phyloP scores from a whole-genome alignment of 1,140 invertebrate species.

The Manduca sexta region DNA sequence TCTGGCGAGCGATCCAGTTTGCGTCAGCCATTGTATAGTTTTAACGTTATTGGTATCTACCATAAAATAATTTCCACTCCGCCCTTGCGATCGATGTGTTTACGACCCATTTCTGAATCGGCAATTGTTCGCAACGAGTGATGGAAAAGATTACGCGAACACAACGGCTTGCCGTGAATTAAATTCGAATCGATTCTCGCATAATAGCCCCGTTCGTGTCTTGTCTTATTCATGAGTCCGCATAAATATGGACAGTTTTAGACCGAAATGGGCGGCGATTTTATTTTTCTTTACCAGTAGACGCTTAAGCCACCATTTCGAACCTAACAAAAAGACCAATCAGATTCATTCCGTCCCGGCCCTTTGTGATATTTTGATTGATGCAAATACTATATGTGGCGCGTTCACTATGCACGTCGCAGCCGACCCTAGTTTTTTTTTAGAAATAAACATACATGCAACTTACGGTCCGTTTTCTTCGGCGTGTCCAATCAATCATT shows the following conservation, averaged over 20 bases:
- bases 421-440: slow-evolving; percentile 5
- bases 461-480: slow-evolving; percentile 15
- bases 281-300: neutral
- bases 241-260: slow-evolving; percentile 9
- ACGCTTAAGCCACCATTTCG: neutral
- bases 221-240: slow-evolving; percentile 18
- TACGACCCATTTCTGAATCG: slow-evolving; percentile 10
- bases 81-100: slow-evolving; percentile 9
- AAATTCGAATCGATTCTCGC: slow-evolving; percentile 10
- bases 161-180: slow-evolving; percentile 13
- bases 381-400: slow-evolving; percentile 6
- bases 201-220: slow-evolving; percentile 14
- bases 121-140: slow-evolving; percentile 9
- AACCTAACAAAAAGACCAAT: neutral
- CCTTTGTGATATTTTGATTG: neutral
- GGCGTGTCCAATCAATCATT: slow-evolving; percentile 27
- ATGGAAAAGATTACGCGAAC: slow-evolving; percentile 8
- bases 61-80: neutral
- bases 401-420: neutral
- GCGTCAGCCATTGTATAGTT: too few species aligned
- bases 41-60: too few species aligned
- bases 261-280: slow-evolving; percentile 9
- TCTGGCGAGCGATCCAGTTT: too few species aligned
- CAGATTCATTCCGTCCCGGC: neutral
- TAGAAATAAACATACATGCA: slow-evolving; percentile 7